Percentiles rank a stretch among this genome's conserved stretches.
Conservation (phyloP, 37 sponge, comb jelly and placozoan genomes). For the Geodia barretti region DNA sequence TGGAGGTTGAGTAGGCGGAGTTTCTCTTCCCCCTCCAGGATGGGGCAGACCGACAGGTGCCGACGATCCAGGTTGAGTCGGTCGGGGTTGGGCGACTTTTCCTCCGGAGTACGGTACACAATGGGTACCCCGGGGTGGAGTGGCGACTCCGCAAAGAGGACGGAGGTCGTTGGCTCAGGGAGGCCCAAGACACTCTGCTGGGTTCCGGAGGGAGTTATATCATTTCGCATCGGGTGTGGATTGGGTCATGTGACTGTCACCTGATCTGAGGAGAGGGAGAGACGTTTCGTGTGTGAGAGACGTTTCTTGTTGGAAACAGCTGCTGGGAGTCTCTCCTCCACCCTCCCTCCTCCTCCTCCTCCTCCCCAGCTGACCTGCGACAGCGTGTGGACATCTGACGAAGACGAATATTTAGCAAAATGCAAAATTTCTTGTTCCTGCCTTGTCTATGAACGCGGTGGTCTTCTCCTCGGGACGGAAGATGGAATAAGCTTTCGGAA, state of each 20-base stretch:
- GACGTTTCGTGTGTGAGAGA: background rate
- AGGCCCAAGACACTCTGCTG: no score
- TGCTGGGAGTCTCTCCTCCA: background rate
- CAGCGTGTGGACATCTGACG: background rate
- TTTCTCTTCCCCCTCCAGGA: slow-evolving; percentile 87
- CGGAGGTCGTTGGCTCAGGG: background rate
- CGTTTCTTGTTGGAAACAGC: background rate
- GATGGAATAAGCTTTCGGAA: background rate
- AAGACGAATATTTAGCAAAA: background rate
- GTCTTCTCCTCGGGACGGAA: background rate
- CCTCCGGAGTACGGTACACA: slow-evolving; percentile 83
- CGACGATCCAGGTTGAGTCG: slow-evolving; percentile 89
- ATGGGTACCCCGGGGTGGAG: slow-evolving; percentile 71
- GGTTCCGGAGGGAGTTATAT: background rate
- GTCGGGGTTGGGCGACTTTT: slow-evolving; percentile 82
- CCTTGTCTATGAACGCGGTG: background rate
- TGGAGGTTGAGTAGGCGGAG: slow-evolving; percentile 93
- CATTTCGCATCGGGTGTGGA: no score
- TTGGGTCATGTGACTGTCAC: background rate
- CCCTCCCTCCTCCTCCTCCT: background rate
- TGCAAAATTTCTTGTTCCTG: background rate
- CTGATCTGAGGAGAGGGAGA: background rate
- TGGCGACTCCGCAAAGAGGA: slow-evolving; percentile 50
- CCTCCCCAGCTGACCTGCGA: background rate
- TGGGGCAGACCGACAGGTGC: slow-evolving; percentile 81